phyloP scores from a whole-genome alignment of 2,888 invertebrate genomes.

The Ennomos erosarius region DNA sequence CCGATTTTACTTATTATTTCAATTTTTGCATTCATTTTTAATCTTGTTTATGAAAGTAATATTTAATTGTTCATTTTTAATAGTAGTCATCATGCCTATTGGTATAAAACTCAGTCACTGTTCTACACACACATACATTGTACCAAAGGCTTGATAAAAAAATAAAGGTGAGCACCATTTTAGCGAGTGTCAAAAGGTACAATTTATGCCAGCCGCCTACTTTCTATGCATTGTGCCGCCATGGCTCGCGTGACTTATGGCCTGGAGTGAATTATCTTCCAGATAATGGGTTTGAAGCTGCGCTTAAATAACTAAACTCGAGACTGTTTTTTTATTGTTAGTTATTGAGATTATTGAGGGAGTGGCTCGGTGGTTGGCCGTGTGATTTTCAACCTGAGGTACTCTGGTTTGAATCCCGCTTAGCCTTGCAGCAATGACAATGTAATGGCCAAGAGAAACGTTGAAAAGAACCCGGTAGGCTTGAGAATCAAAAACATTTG shows the following conservation, averaged over 20 bases:
- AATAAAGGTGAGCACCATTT: slow-evolving; percentile 42
- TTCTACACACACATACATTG: slow-evolving; percentile 4
- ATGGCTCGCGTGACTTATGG: slow-evolving; percentile 34
- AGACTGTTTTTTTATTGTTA: slow-evolving; percentile 12
- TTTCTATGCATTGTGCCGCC: slow-evolving; percentile 50
- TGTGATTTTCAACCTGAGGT: no score
- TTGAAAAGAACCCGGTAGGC: no score
- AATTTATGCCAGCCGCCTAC: slow-evolving; percentile 45
- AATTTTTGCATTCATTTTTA: no score
- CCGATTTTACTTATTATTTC: no score
- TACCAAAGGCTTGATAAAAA: slow-evolving; percentile 40
- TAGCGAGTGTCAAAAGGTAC: slow-evolving; percentile 45
- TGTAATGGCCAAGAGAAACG: no score
- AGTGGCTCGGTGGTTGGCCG: no score
- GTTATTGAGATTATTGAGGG: neutral
- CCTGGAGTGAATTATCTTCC: slow-evolving; percentile 31
- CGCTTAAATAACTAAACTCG: slow-evolving; percentile 32
- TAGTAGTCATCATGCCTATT: no score
- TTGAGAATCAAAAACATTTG: no score
- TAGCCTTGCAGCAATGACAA: no score
- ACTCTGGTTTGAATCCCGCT: no score
- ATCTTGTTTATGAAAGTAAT: no score
- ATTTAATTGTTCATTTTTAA: no score
- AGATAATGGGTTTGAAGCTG: slow-evolving; percentile 26
- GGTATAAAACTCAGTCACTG: slow-evolving; percentile 1